Base-by-base conservation (phyloP, 2,888 invertebrate genomes). In the Sphaerophoria rueppellii region DNA sequence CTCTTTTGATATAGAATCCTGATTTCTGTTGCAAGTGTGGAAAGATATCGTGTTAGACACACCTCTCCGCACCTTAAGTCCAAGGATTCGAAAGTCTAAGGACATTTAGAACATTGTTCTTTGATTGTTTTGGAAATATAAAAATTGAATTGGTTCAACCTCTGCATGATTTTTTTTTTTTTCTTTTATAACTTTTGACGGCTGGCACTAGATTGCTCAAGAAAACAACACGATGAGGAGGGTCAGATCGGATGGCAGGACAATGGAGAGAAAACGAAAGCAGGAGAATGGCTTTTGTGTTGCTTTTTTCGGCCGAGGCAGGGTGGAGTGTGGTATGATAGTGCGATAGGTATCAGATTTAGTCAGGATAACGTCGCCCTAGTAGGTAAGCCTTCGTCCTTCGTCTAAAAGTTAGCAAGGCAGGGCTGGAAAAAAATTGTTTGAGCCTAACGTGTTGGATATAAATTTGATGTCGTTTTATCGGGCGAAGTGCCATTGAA, bases 401-500 rank as follows among this genome's bases (percentile, higher is more conserved):
- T 24, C 24, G 24, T 24, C 24, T 24, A 6, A 35, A 16, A 7
- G 35, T 40, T 52, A 55, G 32, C 1, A 60, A 52, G 24, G 32
- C 9, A 54, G 6, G 7, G 11, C 16, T 6, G 6, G 16, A 60
- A 40, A 60, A 32, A 46, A 46, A 46, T 34, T 34, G 48, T n/a
- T 70, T 82, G 78, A 82, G 82, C 82, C 79, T 79, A 79, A 82
- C 82, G 82, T 79, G 82, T 79, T 71, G 79, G 74, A 82, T 79
- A 83, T 83, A 83, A 83, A 83, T 83, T 83, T 79, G 79, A 79
- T 83, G 82, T 79, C 79, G 61, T 83, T 83, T 83, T 75, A 83
- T 83, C 74, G 75, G 79, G 65, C 63, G 79, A 82, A 24, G 79
- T 78, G 82, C 82, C 70, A 82, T 82, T 79, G 82, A 79, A 82